Evolutionary conservation across 2,888 invertebrate genomes (phyloP).

Genomic region (Cryptocephalus moraei): DNA sequence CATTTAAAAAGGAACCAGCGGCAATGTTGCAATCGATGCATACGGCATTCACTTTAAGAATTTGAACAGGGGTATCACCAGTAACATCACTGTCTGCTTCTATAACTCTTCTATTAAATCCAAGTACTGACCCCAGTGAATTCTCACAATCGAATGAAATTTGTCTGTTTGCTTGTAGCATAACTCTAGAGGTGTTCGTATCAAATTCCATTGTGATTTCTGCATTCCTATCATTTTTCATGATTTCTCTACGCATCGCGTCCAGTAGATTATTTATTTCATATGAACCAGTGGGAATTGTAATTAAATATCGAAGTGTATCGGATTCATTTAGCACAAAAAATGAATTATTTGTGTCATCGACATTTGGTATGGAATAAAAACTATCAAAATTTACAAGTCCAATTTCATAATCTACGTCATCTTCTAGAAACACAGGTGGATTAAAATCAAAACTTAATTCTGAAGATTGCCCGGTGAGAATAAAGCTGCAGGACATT

Average conservation of each 20-base stretch:
- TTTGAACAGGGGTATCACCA: background rate
- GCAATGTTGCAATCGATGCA: conserved; percentile 8
- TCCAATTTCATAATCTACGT: conserved; percentile 6
- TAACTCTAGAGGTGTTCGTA: conserved; percentile 1
- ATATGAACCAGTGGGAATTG: background rate
- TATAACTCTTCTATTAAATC: background rate
- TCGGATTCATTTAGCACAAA: too few relatives aligned
- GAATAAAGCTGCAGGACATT: background rate
- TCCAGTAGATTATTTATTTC: background rate
- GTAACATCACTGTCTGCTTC: background rate
- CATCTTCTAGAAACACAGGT: conserved; percentile 6
- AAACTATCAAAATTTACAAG: conserved; percentile 7
- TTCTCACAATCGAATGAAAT: conserved; percentile 2
- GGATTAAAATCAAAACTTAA: conserved; percentile 4
- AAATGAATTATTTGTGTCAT: background rate
- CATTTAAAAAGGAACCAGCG: conserved; percentile 5
- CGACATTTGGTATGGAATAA: conserved; percentile 3
- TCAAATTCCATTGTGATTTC: background rate
- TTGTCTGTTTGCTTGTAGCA: background rate
- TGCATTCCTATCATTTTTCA: background rate
- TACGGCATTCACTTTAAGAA: background rate
- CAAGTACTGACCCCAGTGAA: background rate
- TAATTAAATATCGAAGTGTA: too few relatives aligned
- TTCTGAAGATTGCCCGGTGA: background rate
- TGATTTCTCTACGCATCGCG: too few relatives aligned